Base-by-base conservation (phyloP, 2,113 vertebrate genomes). In the Barnardius zonarius region DNA sequence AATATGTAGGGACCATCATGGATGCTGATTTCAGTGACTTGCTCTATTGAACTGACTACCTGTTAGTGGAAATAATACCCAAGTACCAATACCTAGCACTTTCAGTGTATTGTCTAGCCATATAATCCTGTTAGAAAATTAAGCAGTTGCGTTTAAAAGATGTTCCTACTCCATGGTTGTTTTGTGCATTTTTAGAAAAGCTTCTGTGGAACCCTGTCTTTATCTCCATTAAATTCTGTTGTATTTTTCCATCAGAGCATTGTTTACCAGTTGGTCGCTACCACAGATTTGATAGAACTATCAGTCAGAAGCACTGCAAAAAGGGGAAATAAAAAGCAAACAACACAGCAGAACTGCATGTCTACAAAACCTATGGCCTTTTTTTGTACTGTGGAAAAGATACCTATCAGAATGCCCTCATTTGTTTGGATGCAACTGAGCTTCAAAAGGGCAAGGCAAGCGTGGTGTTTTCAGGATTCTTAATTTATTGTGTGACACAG, bases 401-500 rank as follows among this genome's bases (percentile, higher is more conserved):
- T 69, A 68, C 66, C 59, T 82, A 46, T 78, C 49, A 63, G 52
- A 92, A 93, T 41, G 25, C 3, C 81, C 66, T 95, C 41, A 76
- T 81, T 94, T 93, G 59, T 94, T 93, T 93, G 83, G 61, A 72
- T 73, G 62, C 74, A 95, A 49, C 27, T 59, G 83, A 76, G 63
- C 52, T 89, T 88, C 83, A 44, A 76, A 96, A 90, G 31, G 59
- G 44, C 80, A 92, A 84, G 80, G 64, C 77, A 95, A 57, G 48
- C 86, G 52, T 91, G 51, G 41, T 67, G 46, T 88, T 90, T 95
- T 68, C 44, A 79, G 48, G 69, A 86, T 72, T 84, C 51, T 61
- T 88, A 78, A 93, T 95, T 92, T 92, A 84, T 92, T 83, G 63
- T 64, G 33, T 81, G 83, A 51, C 51, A 88, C n/a, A 75, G 73